A percentile compares a stretch with the other conserved stretches of the same genome.
These are phyloP conservation scores for Prenolepis imparis DNA, from an alignment of 2,888 invertebrate genomes.

Conservation along the genomic window DNA sequence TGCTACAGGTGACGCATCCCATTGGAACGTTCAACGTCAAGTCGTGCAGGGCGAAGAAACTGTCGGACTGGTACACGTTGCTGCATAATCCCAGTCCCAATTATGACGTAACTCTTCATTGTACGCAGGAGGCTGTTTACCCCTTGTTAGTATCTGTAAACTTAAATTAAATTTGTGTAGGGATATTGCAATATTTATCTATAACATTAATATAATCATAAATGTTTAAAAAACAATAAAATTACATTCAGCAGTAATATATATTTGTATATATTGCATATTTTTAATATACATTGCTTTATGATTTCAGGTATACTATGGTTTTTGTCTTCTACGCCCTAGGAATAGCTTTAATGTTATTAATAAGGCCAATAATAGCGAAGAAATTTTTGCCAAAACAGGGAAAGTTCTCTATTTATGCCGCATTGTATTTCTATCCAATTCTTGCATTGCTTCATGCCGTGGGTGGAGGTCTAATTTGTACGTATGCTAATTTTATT, in stretches of 20 bases:
- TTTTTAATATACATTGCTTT: conserved; percentile 10
- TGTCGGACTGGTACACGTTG: conserved; percentile 99
- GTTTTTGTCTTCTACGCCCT: conserved; percentile 96
- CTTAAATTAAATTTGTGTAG: not conserved
- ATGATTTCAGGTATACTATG: conserved; percentile 94
- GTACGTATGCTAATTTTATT: conserved; percentile 88
- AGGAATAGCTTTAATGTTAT: conserved; percentile 92
- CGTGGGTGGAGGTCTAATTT: conserved; percentile 95
- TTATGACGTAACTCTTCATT: conserved; percentile 95
- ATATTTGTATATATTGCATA: not conserved
- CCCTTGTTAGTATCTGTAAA: conserved; percentile 92
- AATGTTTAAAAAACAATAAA: not conserved
- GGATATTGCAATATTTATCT: not conserved
- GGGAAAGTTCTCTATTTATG: conserved; percentile 94
- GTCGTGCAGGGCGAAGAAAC: conserved; percentile 92
- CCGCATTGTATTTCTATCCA: conserved; percentile 97
- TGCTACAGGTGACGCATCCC: conserved; percentile 94
- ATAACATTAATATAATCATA: not conserved
- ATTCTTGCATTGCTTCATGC: conserved; percentile 95
- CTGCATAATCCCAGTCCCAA: conserved; percentile 97
- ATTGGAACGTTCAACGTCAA: conserved; percentile 91
- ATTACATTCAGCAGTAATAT: not conserved
- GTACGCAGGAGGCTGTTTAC: conserved; percentile 99
- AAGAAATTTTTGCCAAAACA: conserved; percentile 89
- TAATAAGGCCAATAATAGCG: conserved; percentile 92